These are phyloP conservation scores for Pogonomyrmex californicus DNA, from an alignment of 1,140 invertebrate species.

Conservation along the genomic window DNA sequence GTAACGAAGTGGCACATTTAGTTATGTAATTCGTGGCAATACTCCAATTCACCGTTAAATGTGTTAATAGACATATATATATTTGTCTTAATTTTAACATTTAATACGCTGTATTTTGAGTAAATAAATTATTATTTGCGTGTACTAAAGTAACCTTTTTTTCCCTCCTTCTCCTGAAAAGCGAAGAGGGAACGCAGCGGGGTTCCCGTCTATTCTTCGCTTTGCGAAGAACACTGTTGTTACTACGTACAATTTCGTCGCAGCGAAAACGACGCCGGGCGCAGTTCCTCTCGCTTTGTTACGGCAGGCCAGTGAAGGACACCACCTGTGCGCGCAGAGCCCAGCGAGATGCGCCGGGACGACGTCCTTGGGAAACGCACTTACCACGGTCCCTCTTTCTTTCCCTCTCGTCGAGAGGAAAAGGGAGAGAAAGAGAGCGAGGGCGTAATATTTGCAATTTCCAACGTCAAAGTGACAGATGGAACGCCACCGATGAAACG, in stretches of 20 bases:
- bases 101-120: neutral
- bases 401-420: neutral
- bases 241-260: constrained; percentile 40
- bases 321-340: constrained; percentile 48
- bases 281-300: constrained; percentile 48
- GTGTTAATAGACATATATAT: neutral
- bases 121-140: constrained; percentile 30
- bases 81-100: neutral
- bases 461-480: constrained; percentile 21
- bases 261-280: constrained; percentile 23
- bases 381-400: constrained; percentile 12
- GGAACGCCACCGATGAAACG: neutral
- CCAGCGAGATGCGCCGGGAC: constrained; percentile 38
- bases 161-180: neutral
- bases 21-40: constrained; percentile 34
- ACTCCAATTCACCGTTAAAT: neutral
- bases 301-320: constrained; percentile 26
- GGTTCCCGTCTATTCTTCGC: constrained; percentile 9
- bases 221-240: neutral
- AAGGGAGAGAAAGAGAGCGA: neutral
- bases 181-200: neutral
- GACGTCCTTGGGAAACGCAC: constrained; percentile 54
- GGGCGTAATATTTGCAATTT: constrained; percentile 46
- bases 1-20: constrained; percentile 11
- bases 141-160: constrained; percentile 3